Percentiles rank a stretch among this genome's conserved stretches.
These are phyloP conservation scores for Octonoba sinensis DNA, from an alignment of 2,888 invertebrate genomes.

Conservation along the genomic window DNA sequence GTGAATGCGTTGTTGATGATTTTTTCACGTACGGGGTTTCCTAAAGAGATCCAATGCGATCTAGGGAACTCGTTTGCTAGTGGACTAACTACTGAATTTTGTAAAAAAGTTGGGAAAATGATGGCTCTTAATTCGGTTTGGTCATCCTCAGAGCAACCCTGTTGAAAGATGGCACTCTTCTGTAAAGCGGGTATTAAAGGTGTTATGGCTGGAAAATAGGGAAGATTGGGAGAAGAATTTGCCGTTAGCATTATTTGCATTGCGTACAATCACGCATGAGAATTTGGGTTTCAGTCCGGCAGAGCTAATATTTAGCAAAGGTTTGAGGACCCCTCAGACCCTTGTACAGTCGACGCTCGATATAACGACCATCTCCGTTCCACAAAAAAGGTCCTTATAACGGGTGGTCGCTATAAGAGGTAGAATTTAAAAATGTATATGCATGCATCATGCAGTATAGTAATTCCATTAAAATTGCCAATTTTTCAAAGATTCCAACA, in stretches of 20 bases:
- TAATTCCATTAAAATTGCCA: too few species aligned
- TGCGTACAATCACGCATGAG: slow-evolving; percentile 18
- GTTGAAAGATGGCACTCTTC: slow-evolving; percentile 10
- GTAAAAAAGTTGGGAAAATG: not conserved
- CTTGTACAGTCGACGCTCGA: too few species aligned
- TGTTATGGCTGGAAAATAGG: slow-evolving; percentile 15
- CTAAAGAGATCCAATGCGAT: slow-evolving; percentile 8
- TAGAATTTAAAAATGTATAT: too few species aligned
- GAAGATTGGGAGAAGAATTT: slow-evolving; percentile 15
- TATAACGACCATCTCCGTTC: too few species aligned
- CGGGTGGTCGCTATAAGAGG: too few species aligned
- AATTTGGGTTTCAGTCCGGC: slow-evolving; percentile 27
- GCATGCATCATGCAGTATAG: too few species aligned
- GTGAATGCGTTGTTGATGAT: not conserved
- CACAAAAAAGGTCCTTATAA: too few species aligned
- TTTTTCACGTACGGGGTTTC: slow-evolving; percentile 4
- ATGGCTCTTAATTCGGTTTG: not conserved
- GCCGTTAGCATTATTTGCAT: slow-evolving; percentile 24
- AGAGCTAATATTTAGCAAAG: slow-evolving; percentile 17
- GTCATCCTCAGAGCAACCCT: slow-evolving; percentile 32
- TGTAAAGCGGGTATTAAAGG: slow-evolving; percentile 13
- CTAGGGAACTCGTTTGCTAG: slow-evolving; percentile 17
- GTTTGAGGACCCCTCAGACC: slow-evolving; percentile 22
- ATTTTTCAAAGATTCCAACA: too few species aligned
- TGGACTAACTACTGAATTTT: slow-evolving; percentile 2